A percentile compares a stretch with the other conserved stretches of the same genome.
Conservation (phyloP, 2,113 vertebrate genomes). For the Gopherus flavomarginatus region DNA sequence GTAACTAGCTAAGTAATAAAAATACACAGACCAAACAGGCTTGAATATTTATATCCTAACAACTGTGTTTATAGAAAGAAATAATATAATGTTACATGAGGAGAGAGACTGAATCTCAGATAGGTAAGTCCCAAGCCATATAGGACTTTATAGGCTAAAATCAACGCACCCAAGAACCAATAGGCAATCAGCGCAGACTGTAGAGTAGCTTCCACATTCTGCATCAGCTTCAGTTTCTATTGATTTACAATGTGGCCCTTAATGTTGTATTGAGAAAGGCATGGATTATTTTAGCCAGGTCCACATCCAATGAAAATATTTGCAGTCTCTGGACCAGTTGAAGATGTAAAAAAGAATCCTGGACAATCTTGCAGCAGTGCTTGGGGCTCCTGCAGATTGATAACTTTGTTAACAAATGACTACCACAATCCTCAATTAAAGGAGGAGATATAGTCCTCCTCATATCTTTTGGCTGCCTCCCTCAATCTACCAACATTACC, state of each 20-base stretch:
- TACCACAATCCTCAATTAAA: background rate
- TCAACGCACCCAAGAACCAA: accelerated
- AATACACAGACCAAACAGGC: no score
- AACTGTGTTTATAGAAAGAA: background rate
- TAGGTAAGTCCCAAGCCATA: background rate
- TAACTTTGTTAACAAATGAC: background rate
- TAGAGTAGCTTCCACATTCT: background rate
- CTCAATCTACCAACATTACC: background rate
- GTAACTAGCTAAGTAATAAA: no score
- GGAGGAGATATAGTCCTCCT: background rate
- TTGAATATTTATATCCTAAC: no score
- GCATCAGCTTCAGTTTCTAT: background rate
- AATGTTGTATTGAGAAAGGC: background rate
- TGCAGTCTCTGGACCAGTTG: background rate
- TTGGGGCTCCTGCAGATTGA: background rate
- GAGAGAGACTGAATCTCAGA: background rate
- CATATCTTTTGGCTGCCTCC: background rate
- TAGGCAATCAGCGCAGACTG: background rate
- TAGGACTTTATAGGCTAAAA: background rate
- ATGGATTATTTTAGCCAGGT: background rate
- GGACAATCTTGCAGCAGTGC: background rate
- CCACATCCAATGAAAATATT: background rate
- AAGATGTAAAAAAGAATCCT: background rate
- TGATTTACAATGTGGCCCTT: background rate
- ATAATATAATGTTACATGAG: accelerated